These are phyloP conservation scores for Tympanoctomys barrerae DNA, from an alignment of 2,797 vertebrate genomes.

Conservation along the genomic window DNA sequence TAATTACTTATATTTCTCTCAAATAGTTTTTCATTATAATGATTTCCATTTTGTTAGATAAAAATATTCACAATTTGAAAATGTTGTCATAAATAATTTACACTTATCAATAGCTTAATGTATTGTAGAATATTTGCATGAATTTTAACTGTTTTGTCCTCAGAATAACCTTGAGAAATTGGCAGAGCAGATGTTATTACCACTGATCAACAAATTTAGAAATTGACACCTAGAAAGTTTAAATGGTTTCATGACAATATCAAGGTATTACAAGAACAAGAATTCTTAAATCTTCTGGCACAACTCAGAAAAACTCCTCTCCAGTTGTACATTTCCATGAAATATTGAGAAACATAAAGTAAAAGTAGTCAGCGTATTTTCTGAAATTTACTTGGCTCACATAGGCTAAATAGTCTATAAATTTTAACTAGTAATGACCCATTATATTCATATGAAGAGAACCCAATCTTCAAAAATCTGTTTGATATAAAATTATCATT, in stretches of 20 bases:
- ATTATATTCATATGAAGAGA: background rate
- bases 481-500: background rate
- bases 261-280: background rate
- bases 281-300: background rate
- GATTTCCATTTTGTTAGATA: background rate
- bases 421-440: background rate
- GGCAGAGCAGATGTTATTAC: background rate
- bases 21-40: background rate
- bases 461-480: background rate
- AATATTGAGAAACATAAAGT: background rate
- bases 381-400: background rate
- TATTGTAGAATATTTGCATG: slow-evolving; percentile 22
- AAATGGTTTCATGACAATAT: background rate
- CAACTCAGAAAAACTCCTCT: background rate
- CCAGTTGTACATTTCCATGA: background rate
- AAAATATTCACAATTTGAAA: background rate
- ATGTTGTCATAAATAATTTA: background rate
- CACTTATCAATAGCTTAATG: background rate
- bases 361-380: background rate
- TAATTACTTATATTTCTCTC: background rate
- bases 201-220: background rate
- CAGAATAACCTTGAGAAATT: background rate
- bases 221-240: background rate
- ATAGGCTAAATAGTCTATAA: background rate
- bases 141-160: background rate